Percentiles rank a stretch among this genome's conserved stretches.
phyloP scores from a whole-genome alignment of 1,140 invertebrate genomes.

The Protaetia brevitarsis region DNA sequence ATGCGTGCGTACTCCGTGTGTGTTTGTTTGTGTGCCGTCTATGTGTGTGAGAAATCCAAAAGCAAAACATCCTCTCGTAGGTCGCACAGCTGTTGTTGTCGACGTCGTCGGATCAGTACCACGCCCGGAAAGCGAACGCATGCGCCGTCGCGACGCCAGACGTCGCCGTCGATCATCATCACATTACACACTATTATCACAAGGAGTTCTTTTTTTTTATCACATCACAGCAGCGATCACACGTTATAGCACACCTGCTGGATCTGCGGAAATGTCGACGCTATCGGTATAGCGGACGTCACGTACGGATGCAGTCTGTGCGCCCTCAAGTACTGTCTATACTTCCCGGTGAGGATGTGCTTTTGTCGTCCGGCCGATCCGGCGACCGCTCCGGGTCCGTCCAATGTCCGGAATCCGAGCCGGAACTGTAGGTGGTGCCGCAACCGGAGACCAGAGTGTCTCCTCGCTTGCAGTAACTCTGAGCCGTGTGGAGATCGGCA shows the following conservation, averaged over 20 bases:
- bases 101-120: slow-evolving; percentile 45
- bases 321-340: slow-evolving; percentile 54
- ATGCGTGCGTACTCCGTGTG: too few relatives aligned
- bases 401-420: slow-evolving; percentile 43
- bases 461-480: slow-evolving; percentile 37
- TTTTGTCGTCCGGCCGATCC: slow-evolving; percentile 45
- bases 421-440: slow-evolving; percentile 36
- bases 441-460: slow-evolving; percentile 37
- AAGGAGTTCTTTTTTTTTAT: slow-evolving; percentile 36
- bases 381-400: slow-evolving; percentile 45
- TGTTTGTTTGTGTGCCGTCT: too few relatives aligned
- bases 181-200: slow-evolving; percentile 49
- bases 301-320: slow-evolving; percentile 56
- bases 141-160: slow-evolving; percentile 28
- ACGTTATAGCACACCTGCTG: slow-evolving; percentile 59
- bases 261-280: slow-evolving; percentile 53
- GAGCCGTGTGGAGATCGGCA: slow-evolving; percentile 50
- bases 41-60: slow-evolving; percentile 29
- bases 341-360: slow-evolving; percentile 55
- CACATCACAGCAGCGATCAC: slow-evolving; percentile 52
- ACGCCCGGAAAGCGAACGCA: slow-evolving; percentile 44
- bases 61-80: slow-evolving; percentile 33
- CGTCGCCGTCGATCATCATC: slow-evolving; percentile 17
- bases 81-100: slow-evolving; percentile 38
- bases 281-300: slow-evolving; percentile 47